Evolutionary conservation across 2,797 vertebrate species (phyloP), one percentile per base, ranked within the genome.

Genomic region (Hypotaenidia okinawae): DNA sequence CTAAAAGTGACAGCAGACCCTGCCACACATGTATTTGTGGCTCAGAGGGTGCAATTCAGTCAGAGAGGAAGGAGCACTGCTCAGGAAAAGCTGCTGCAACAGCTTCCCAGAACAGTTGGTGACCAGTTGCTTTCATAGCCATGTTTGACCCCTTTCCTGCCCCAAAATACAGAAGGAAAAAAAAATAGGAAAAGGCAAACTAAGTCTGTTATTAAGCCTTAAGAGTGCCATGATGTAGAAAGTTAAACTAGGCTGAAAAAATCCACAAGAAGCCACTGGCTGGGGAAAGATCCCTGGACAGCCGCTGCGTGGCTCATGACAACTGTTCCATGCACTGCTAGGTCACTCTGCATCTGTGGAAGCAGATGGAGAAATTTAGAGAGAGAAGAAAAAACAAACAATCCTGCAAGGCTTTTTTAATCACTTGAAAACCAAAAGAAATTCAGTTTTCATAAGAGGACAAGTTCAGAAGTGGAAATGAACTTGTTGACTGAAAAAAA

Each of bases 321-420:
- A 94, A 64, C 66, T 94, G 84, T 47, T 94, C 33, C 66, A 27
- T 21, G 66, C 72, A 10, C 89, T 84, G 77, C 78, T 78, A 51
- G 84, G 80, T 87, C 74, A 18, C 62, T 52, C 83, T 63, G 9
- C 82, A 87, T 81, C 86, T 96, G 81, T n/a, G 27, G 74, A 52
- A 89, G 63, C 87, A 95, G 90, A 94, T 85, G 91, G 91, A 87
- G 66, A 76, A 35, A 76, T 89, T 89, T 27, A 64, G 73, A 78
- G 64, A 59, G 28, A 25, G 28, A 58, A 67, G 76, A 49, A 47
- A 47, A 47, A 47, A 47, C 4, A 2, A 75, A 47, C 32, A 55
- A 54, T 43, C 32, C 66, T 35, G 9, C 45, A 74, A 73, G 52
- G 72, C 24, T 18, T 47, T 54, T 82, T 59, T 67, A 35, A 67